These are phyloP conservation scores for Cheilosia soror DNA, from an alignment of 2,888 invertebrate genomes.

Conservation along the genomic window DNA sequence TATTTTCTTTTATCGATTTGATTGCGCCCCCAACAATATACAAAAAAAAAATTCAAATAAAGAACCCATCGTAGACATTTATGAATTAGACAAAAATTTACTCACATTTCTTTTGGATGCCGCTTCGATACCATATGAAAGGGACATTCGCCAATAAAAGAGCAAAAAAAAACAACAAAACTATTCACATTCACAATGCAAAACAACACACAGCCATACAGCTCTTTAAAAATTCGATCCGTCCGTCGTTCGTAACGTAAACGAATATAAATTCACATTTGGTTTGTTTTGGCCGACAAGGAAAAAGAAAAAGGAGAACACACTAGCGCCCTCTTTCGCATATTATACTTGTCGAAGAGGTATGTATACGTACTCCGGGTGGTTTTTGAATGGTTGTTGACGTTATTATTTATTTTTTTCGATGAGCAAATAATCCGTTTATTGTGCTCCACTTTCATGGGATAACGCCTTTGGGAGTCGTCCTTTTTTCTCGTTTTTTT, in stretches of 20 bases:
- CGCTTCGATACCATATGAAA: slow-evolving; percentile 10
- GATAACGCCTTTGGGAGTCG: slow-evolving; percentile 68
- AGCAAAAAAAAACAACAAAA: background rate
- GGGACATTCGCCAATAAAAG: slow-evolving; percentile 34
- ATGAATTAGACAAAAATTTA: slow-evolving; percentile 53
- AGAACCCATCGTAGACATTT: slow-evolving; percentile 37
- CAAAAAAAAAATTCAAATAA: slow-evolving; percentile 6
- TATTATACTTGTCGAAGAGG: background rate
- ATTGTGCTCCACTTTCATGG: slow-evolving; percentile 70
- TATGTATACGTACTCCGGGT: background rate
- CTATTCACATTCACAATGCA: slow-evolving; percentile 35
- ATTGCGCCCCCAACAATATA: slow-evolving; percentile 16
- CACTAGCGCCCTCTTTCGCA: slow-evolving; percentile 61
- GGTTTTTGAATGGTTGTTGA: slow-evolving; percentile 43
- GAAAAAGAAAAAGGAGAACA: slow-evolving; percentile 22
- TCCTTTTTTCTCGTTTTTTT: slow-evolving; percentile 50
- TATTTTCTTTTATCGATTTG: slow-evolving; percentile 11
- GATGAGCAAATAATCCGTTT: slow-evolving; percentile 70
- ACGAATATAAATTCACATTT: slow-evolving; percentile 47
- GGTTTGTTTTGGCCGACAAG: slow-evolving; percentile 39
- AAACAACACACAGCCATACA: slow-evolving; percentile 12
- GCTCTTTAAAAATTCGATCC: slow-evolving; percentile 30
- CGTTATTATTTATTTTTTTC: slow-evolving; percentile 37
- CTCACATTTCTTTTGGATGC: slow-evolving; percentile 39
- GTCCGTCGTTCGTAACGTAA: background rate